These are phyloP conservation scores for Lithophane socia DNA, from an alignment of 2,888 invertebrate species.

Conservation along the genomic window DNA sequence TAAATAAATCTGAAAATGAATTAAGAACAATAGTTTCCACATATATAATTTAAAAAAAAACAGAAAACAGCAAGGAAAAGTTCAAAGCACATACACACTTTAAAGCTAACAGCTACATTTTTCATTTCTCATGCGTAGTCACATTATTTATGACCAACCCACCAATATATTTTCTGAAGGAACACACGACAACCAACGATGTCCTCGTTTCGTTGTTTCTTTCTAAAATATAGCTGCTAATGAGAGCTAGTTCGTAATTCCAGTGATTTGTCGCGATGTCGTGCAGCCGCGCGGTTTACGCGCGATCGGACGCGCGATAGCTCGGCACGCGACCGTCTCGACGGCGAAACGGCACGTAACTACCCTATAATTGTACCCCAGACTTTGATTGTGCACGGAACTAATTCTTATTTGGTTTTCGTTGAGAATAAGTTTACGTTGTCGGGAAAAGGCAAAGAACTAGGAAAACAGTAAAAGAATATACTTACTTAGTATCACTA, in stretches of 20 bases:
- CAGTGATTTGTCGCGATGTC: conserved; percentile 84
- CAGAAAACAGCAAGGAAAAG: neutral
- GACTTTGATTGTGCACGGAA: conserved; percentile 68
- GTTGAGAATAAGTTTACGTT: conserved; percentile 26
- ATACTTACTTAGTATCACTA: neutral
- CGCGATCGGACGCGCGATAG: conserved; percentile 62
- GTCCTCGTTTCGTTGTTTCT: conserved; percentile 72
- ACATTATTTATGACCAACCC: conserved; percentile 52
- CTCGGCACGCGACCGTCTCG: conserved; percentile 66
- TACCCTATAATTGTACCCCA: conserved; percentile 68
- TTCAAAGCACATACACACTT: conserved; percentile 1
- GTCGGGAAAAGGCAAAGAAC: conserved; percentile 2
- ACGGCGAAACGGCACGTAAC: conserved; percentile 63
- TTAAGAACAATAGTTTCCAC: neutral
- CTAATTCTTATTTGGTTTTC: conserved; percentile 72
- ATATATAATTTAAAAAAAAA: neutral
- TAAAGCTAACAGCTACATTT: conserved; percentile 8
- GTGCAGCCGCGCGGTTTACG: conserved; percentile 66
- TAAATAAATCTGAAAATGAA: neutral
- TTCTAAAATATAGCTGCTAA: conserved; percentile 81
- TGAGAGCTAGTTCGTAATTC: conserved; percentile 81
- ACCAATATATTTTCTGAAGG: conserved; percentile 50
- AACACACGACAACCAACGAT: conserved; percentile 57
- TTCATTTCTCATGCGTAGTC: conserved; percentile 38
- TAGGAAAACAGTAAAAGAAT: neutral